Percentiles rank a stretch among this genome's conserved stretches.
Conservation (phyloP, 23 tunicate species). For the Clavelina lepadiformis region DNA sequence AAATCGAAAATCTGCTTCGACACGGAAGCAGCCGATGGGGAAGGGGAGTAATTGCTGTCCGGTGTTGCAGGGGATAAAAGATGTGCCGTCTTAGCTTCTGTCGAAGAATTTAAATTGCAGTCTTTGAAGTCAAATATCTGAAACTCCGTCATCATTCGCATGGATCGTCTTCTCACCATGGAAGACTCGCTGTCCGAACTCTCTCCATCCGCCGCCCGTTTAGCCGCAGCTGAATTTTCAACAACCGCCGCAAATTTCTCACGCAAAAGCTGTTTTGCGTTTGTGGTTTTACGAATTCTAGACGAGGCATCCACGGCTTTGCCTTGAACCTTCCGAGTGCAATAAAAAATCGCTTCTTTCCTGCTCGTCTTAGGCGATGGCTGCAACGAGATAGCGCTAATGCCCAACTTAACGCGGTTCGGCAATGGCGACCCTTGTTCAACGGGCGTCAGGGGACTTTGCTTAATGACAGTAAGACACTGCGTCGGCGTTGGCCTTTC, state of each 20-base stretch:
- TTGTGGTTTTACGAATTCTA: conserved; percentile 23
- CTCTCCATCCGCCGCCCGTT: neutral
- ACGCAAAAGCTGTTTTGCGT: conserved; percentile 28
- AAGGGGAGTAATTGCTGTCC: conserved; percentile 1
- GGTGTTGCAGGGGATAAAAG: no score
- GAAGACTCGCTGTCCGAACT: conserved; percentile 33
- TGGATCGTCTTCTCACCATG: conserved; percentile 55
- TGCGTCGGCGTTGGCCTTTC: conserved; percentile 16
- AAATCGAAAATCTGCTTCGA: conserved; percentile 14
- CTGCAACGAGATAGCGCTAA: conserved; percentile 33
- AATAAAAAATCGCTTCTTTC: conserved; percentile 8
- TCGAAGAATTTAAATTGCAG: neutral
- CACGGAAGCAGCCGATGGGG: conserved; percentile 20
- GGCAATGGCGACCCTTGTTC: conserved; percentile 13
- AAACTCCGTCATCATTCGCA: conserved; percentile 81
- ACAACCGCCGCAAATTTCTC: conserved; percentile 46
- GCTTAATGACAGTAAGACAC: conserved; percentile 27
- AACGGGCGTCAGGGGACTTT: conserved; percentile 3
- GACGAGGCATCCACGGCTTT: neutral
- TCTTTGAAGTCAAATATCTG: conserved; percentile 60
- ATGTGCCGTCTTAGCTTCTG: no score
- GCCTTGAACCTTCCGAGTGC: conserved; percentile 4
- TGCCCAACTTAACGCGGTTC: conserved; percentile 47
- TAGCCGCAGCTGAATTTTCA: conserved; percentile 15
- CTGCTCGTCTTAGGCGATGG: conserved; percentile 7